phyloP scores from a whole-genome alignment of 2,888 invertebrate genomes.

The Dicyrtomina minuta region DNA sequence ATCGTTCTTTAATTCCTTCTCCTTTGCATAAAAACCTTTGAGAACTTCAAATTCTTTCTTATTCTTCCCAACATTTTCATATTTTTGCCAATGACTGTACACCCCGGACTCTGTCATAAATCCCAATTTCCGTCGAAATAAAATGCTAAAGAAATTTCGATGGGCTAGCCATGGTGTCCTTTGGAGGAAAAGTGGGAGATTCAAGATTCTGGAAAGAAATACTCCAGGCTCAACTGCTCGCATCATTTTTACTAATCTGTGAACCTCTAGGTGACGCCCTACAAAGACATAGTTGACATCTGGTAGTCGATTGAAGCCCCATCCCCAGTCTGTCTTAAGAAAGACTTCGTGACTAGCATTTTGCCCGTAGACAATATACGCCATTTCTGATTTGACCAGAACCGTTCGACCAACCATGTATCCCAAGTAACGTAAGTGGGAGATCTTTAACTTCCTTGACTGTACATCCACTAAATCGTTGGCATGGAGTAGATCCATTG shows the following conservation, averaged over 20 bases:
- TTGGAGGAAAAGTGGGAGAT: conserved; percentile 13
- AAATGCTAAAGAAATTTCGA: conserved; percentile 16
- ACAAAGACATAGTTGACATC: conserved; percentile 7
- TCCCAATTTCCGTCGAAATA: conserved; percentile 8
- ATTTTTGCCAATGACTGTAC: conserved; percentile 4
- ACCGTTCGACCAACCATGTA: neutral
- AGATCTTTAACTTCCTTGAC: neutral
- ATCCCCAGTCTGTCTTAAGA: neutral
- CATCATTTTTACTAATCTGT: conserved; percentile 5
- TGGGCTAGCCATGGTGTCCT: conserved; percentile 7
- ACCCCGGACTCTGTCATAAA: conserved; percentile 3
- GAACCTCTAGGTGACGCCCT: conserved; percentile 12
- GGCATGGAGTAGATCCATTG: neutral
- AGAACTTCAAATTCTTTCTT: conserved; percentile 13
- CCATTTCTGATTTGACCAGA: neutral
- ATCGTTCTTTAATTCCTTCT: neutral
- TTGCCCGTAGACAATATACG: neutral
- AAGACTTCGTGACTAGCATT: neutral
- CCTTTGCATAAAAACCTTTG: neutral
- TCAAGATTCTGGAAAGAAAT: neutral
- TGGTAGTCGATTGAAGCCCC: neutral
- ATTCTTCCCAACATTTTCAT: conserved; percentile 1
- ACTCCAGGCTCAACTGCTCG: neutral
- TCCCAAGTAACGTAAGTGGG: neutral
- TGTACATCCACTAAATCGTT: too few relatives aligned